A percentile compares a stretch with the other conserved stretches of the same genome.
phyloP scores from a whole-genome alignment of 2,888 invertebrate species.

The Meteorus cinctellus region DNA sequence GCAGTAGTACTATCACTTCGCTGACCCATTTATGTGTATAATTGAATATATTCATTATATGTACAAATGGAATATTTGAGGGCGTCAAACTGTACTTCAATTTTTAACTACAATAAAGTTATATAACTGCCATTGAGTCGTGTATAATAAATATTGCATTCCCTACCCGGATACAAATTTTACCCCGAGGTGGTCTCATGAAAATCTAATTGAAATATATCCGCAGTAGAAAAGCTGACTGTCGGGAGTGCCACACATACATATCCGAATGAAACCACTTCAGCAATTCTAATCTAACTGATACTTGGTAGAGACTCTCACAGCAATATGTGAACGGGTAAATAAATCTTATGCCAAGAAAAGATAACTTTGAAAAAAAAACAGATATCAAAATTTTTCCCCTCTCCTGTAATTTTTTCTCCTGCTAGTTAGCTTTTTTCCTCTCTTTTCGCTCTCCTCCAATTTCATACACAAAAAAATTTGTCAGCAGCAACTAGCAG shows the following conservation, averaged over 20 bases:
- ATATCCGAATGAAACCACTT: not conserved
- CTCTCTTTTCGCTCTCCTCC: not conserved
- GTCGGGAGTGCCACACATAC: not conserved
- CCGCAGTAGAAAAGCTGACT: conserved; percentile 20
- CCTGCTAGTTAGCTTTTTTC: not conserved
- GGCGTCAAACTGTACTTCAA: not conserved
- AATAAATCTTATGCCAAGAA: conserved; percentile 29
- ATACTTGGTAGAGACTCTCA: conserved; percentile 32
- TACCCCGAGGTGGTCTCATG: conserved; percentile 15
- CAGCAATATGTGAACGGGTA: conserved; percentile 31
- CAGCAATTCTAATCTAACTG: conserved; percentile 30
- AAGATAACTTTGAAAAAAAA: conserved; percentile 18
- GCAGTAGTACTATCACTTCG: not conserved
- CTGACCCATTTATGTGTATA: not conserved
- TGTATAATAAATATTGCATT: conserved; percentile 33
- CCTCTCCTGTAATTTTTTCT: not conserved
- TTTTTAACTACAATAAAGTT: not conserved
- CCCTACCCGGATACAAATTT: not conserved
- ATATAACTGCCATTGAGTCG: not conserved
- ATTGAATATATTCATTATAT: not conserved
- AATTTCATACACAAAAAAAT: conserved; percentile 8
- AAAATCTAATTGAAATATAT: conserved; percentile 26
- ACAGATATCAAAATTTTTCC: not conserved
- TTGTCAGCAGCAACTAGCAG: conserved; percentile 19
- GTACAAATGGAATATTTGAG: not conserved